Conservation (phyloP, 2,888 invertebrate genomes). For the Caenorhabditis auriculariae region DNA sequence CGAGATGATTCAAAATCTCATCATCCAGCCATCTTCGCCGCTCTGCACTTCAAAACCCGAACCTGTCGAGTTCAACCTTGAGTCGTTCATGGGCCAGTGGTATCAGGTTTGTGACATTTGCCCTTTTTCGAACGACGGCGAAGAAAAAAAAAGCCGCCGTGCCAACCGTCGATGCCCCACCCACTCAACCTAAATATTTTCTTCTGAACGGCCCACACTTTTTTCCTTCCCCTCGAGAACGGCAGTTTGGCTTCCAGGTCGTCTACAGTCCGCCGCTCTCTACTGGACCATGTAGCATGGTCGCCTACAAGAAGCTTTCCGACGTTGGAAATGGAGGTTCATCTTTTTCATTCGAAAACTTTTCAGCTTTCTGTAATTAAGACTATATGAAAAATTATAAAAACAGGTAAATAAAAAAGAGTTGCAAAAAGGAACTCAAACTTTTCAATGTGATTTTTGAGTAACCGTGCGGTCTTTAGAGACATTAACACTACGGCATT, state of each 20-base stretch:
- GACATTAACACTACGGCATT: too few species aligned
- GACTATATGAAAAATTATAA: neutral
- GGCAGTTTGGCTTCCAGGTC: constrained; percentile 50
- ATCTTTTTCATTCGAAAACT: neutral
- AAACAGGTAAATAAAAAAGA: neutral
- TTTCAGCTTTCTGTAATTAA: neutral
- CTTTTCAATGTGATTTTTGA: too few species aligned
- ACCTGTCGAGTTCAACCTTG: constrained; percentile 59
- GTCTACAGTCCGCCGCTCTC: constrained; percentile 63
- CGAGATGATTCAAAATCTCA: constrained; percentile 62
- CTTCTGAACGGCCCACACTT: neutral
- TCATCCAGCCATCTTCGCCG: constrained; percentile 62
- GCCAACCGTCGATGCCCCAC: neutral
- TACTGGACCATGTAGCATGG: constrained; percentile 61
- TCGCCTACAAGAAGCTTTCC: constrained; percentile 62
- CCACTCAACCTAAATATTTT: neutral
- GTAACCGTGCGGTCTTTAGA: too few species aligned
- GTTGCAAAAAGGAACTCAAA: too few species aligned
- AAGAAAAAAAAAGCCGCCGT: too few species aligned
- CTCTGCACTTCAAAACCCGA: constrained; percentile 62
- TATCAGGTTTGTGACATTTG: constrained; percentile 45
- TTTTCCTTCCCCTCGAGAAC: too few species aligned
- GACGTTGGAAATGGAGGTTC: constrained; percentile 55
- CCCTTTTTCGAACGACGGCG: too few species aligned
- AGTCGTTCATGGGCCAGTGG: constrained; percentile 62